Evolutionary conservation across 1,140 invertebrate species (phyloP), one percentile per base, ranked within the genome.

Genomic region (Lethocerus indicus): DNA sequence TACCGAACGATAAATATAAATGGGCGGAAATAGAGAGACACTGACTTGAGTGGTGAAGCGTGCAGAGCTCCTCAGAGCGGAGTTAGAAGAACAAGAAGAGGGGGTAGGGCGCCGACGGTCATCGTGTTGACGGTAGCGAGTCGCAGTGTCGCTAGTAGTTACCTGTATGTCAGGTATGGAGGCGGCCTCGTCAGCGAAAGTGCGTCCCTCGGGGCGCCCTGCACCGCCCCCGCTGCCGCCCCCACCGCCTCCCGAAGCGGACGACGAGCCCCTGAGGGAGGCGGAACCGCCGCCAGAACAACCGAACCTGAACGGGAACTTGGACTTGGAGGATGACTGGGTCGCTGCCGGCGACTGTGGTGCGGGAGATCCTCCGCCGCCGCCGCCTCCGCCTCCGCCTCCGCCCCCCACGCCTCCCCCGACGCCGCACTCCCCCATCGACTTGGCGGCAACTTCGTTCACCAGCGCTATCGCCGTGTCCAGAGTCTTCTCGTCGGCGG

Each of bases 381-480:
- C n/a, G n/a, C n/a, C n/a, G n/a, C n/a, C n/a, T n/a, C n/a, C n/a
- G n/a, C n/a, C n/a, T n/a, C n/a, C n/a, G n/a, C n/a, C n/a, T n/a
- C n/a, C n/a, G n/a, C n/a, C n/a, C n/a, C n/a, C n/a, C n/a, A n/a
- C n/a, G n/a, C n/a, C n/a, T n/a, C n/a, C n/a, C n/a, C n/a, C n/a
- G n/a, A n/a, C n/a, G 1, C 42, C 49, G 5, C 49, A 48, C 41
- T 47, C 83, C 58, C 78, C 81, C 84, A 93, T 89, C 3, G 86
- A 89, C 59, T 78, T 79, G 42, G 77, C 79, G 26, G 86, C 90
- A 48, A 95, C 73, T 66, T 95, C 89, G 68, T 92, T 92, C 21
- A 90, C 90, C 66, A 94, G 74, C 26, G 86, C 88, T 53, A 95
- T 93, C 4, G 91, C 91, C 37, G 84, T 83, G 57, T 96, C 89